Conservation (phyloP, 2,797 vertebrate genomes). For the Pseudochaenichthys georgianus region DNA sequence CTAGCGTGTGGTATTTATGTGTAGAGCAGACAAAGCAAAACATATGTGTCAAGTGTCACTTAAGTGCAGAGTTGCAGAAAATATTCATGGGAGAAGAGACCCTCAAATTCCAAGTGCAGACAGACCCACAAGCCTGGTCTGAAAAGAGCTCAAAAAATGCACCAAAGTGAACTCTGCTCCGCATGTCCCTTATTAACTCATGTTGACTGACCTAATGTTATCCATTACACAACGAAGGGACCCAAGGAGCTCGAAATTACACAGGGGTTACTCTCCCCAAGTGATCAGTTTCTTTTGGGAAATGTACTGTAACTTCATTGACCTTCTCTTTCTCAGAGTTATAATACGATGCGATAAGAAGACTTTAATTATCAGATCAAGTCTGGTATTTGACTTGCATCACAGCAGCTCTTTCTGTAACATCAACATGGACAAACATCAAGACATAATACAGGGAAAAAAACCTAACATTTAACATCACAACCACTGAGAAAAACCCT, state of each 20-base stretch:
- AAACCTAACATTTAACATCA: no score
- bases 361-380: no score
- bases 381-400: no score
- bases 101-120: slow-evolving; percentile 30
- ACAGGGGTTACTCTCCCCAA: neutral
- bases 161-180: slow-evolving; percentile 3
- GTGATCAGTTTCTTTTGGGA: neutral
- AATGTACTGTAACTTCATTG: no score
- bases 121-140: slow-evolving; percentile 3
- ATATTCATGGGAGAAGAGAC: slow-evolving; percentile 16
- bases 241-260: slow-evolving; percentile 1
- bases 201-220: slow-evolving; percentile 1
- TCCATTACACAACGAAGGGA: slow-evolving; percentile 6
- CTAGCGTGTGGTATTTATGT: slow-evolving; percentile 16
- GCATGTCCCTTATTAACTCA: slow-evolving; percentile 4
- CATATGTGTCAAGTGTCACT: slow-evolving; percentile 49
- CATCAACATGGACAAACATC: no score
- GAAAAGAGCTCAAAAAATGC: slow-evolving; percentile 7
- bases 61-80: slow-evolving; percentile 34
- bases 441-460: no score
- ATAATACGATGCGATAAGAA: no score
- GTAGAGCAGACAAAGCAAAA: slow-evolving; percentile 47
- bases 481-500: no score
- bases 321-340: slow-evolving; percentile 1
- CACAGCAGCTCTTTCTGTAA: no score